phyloP scores from a whole-genome alignment of 2,888 invertebrate genomes.

The Pedicia rivosa region DNA sequence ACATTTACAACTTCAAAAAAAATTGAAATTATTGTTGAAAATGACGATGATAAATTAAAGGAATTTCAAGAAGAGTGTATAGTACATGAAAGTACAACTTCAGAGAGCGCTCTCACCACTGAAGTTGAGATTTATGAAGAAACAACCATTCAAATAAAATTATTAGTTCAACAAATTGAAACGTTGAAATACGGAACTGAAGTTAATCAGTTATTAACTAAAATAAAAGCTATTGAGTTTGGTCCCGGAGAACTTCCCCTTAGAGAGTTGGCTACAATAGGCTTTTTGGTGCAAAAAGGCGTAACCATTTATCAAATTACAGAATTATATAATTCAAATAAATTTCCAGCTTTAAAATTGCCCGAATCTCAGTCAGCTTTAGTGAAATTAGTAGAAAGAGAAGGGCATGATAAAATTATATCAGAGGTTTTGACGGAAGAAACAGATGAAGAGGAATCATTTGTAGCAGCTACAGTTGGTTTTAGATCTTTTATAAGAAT shows the following conservation, averaged over 20 bases:
- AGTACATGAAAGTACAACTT: conserved; percentile 1
- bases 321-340: conserved; percentile 58
- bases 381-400: conserved; percentile 68
- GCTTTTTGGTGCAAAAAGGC: conserved; percentile 59
- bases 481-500: conserved; percentile 75
- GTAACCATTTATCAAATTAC: conserved; percentile 60
- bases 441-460: conserved; percentile 57
- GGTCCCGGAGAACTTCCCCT: conserved; percentile 65
- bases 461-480: conserved; percentile 63
- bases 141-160: neutral
- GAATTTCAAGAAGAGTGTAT: neutral
- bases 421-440: conserved; percentile 70
- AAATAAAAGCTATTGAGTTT: conserved; percentile 61
- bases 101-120: neutral
- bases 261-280: conserved; percentile 67
- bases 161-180: conserved; percentile 33
- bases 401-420: conserved; percentile 66
- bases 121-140: neutral
- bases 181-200: conserved; percentile 47
- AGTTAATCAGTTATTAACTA: conserved; percentile 57
- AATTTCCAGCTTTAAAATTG: conserved; percentile 61
- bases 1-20: neutral
- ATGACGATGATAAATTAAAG: neutral
- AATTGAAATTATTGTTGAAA: neutral
- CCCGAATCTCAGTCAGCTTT: conserved; percentile 74